Conservation (phyloP, 2,797 vertebrate genomes). For the Rhincodon typus region DNA sequence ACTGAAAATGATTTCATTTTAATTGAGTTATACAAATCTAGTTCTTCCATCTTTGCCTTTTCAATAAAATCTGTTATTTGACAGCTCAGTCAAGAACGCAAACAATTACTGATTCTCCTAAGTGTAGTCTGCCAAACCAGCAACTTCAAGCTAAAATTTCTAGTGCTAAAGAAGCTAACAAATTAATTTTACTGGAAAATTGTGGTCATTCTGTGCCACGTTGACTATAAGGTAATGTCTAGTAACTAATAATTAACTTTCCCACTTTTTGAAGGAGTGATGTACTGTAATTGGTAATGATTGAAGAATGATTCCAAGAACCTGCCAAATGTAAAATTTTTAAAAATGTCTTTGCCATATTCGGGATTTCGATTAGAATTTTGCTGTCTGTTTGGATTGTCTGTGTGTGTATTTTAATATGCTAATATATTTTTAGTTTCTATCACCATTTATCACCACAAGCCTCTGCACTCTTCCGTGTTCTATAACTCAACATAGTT, state of each 20-base stretch:
- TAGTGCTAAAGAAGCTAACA: background rate
- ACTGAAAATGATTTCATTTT: background rate
- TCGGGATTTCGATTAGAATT: background rate
- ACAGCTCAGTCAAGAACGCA: background rate
- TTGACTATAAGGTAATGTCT: background rate
- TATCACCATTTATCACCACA: background rate
- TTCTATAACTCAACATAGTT: background rate
- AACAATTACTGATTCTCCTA: background rate
- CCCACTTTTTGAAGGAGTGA: background rate
- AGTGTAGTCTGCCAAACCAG: background rate
- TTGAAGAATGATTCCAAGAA: background rate
- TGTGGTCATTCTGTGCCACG: background rate
- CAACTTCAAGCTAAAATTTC: background rate
- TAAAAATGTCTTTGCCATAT: background rate
- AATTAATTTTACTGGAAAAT: background rate
- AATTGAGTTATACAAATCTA: background rate
- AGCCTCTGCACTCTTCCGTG: background rate
- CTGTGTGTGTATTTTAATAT: background rate
- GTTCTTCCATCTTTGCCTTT: background rate
- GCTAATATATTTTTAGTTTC: background rate
- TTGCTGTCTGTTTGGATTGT: too few species aligned
- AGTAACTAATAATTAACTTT: background rate
- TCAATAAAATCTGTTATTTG: background rate
- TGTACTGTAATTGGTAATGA: background rate
- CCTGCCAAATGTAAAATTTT: background rate